Evolutionary conservation across 2,797 vertebrate genomes (phyloP).

Genomic region (Eurystomus glaucurus): DNA sequence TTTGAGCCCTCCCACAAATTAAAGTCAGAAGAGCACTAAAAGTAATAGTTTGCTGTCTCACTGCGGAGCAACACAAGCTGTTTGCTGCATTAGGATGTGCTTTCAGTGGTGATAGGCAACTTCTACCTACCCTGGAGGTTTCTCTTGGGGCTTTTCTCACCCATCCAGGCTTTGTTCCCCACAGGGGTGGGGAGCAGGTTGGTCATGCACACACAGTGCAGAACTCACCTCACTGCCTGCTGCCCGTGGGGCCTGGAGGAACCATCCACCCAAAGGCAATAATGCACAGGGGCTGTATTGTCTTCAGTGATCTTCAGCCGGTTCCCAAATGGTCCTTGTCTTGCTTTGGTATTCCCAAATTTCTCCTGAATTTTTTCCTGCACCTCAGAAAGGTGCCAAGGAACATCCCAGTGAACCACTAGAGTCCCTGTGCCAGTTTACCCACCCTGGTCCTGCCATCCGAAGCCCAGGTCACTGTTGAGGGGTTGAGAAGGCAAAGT

Average conservation of each 20-base stretch:
- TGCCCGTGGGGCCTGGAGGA: neutral
- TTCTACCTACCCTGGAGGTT: fast-evolving
- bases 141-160: neutral
- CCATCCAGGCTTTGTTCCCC: neutral
- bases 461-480: neutral
- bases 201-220: fast-evolving
- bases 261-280: neutral
- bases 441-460: neutral
- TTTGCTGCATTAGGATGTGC: neutral
- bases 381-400: neutral
- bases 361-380: neutral
- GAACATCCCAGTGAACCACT: neutral
- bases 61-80: neutral
- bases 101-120: neutral
- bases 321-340: neutral
- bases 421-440: neutral
- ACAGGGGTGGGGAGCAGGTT: neutral
- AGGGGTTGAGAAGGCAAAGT: neutral
- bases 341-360: neutral
- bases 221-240: neutral
- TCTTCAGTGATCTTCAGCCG: neutral
- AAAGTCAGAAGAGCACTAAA: neutral
- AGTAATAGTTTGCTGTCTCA: neutral
- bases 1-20: neutral
- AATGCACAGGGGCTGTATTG: fast-evolving